phyloP scores from a whole-genome alignment of 1,140 invertebrate genomes.

The Lucilia sericata region DNA sequence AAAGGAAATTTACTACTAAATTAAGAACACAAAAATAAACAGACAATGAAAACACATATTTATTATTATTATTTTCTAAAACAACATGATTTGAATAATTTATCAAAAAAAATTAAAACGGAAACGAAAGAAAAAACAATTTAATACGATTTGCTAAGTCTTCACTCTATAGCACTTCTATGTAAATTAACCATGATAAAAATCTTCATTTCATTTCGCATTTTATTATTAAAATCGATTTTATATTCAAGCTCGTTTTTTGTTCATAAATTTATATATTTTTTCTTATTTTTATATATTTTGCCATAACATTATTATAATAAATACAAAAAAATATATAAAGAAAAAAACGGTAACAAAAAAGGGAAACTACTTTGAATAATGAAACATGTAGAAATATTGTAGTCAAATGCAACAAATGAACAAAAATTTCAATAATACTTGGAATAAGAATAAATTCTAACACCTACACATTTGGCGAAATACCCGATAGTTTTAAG shows the following conservation, averaged over 20 bases:
- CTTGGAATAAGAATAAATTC: not conserved
- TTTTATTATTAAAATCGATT: slow-evolving; percentile 6
- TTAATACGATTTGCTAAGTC: not conserved
- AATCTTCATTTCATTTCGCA: not conserved
- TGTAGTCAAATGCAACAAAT: slow-evolving; percentile 1
- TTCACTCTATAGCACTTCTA: not conserved
- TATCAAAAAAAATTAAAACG: not conserved
- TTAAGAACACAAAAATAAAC: no score
- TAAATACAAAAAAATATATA: not conserved
- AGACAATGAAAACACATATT: no score
- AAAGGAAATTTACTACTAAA: no score
- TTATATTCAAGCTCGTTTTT: not conserved
- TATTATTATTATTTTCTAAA: not conserved
- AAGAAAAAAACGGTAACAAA: not conserved
- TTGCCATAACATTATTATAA: not conserved
- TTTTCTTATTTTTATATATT: not conserved
- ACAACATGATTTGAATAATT: not conserved
- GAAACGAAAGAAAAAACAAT: not conserved
- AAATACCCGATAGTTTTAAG: no score
- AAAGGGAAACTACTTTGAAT: not conserved
- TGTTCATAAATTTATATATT: no score
- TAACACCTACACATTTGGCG: not conserved
- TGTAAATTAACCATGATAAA: not conserved
- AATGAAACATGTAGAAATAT: not conserved
- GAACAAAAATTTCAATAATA: not conserved